Evolutionary conservation across 2,888 invertebrate species (phyloP).

Genomic region (Strigamia crassipes): DNA sequence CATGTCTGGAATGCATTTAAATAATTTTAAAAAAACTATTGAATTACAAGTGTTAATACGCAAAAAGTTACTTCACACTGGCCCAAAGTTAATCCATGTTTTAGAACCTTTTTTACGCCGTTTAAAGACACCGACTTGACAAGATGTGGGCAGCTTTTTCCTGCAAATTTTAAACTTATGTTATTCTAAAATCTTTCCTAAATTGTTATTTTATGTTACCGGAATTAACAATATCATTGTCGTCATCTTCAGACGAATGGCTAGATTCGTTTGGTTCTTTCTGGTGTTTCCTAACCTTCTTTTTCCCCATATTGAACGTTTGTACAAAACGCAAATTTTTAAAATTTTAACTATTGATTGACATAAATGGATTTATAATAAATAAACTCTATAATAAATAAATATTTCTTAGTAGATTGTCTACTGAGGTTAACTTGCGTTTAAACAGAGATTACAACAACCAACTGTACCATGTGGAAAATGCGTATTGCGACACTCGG

Average conservation of each 20-base stretch:
- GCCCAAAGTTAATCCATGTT: conserved; percentile 63
- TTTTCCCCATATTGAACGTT: conserved; percentile 32
- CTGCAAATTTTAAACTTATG: conserved; percentile 36
- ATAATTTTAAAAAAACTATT: neutral
- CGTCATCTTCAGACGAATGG: conserved; percentile 46
- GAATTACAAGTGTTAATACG: neutral
- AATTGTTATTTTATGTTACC: neutral
- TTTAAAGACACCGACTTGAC: conserved; percentile 70
- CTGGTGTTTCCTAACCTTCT: conserved; percentile 47
- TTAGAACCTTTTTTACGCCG: conserved; percentile 67
- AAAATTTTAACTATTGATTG: neutral
- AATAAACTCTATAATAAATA: neutral
- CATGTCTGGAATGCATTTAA: neutral
- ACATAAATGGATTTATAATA: neutral
- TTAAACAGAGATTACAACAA: neutral
- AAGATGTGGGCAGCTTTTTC: conserved; percentile 58
- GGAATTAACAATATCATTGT: neutral
- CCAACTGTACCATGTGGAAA: neutral
- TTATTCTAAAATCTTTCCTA: neutral
- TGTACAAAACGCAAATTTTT: neutral
- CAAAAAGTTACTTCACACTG: conserved; percentile 61
- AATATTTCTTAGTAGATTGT: no score
- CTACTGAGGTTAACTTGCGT: neutral
- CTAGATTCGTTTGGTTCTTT: conserved; percentile 47
- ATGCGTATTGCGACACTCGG: no score